These are phyloP conservation scores for Amphiura filiformis DNA, from an alignment of 35 echinoderm and acorn worm species.

Conservation along the genomic window DNA sequence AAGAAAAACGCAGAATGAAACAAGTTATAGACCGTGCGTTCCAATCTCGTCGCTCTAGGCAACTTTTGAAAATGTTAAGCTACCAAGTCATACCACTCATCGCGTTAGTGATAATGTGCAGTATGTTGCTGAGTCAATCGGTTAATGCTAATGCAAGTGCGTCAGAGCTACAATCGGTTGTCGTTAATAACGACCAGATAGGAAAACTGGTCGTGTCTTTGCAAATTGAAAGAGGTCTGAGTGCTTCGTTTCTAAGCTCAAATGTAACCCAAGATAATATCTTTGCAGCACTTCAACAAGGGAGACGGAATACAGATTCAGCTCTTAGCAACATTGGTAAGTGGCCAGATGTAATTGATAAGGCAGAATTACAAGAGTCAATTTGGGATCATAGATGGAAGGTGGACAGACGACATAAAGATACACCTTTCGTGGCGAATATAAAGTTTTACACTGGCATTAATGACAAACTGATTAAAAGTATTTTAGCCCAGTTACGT, in stretches of 20 bases:
- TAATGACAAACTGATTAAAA: slow-evolving; percentile 13
- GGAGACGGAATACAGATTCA: background rate
- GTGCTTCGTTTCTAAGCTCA: slow-evolving; percentile 19
- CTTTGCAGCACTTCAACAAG: background rate
- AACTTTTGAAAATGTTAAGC: slow-evolving; percentile 17
- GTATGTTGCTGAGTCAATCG: background rate
- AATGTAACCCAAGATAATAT: slow-evolving; percentile 1
- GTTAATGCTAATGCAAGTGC: background rate
- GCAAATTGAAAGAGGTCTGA: slow-evolving; percentile 39
- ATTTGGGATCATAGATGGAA: background rate
- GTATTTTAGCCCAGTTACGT: background rate
- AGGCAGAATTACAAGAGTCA: background rate
- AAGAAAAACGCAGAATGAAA: slow-evolving; percentile 20
- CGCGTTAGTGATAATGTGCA: slow-evolving; percentile 7
- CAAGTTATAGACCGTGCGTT: background rate
- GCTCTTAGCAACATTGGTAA: background rate
- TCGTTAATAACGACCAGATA: background rate
- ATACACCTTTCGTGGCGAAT: background rate
- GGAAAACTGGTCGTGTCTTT: slow-evolving; percentile 9
- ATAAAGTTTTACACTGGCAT: slow-evolving; percentile 37
- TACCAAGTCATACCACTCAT: background rate
- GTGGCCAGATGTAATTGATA: background rate
- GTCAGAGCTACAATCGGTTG: background rate
- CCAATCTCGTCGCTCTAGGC: background rate
- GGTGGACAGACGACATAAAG: background rate